phyloP scores from a whole-genome alignment of 2,113 vertebrate species.

The Dromas ardeola region DNA sequence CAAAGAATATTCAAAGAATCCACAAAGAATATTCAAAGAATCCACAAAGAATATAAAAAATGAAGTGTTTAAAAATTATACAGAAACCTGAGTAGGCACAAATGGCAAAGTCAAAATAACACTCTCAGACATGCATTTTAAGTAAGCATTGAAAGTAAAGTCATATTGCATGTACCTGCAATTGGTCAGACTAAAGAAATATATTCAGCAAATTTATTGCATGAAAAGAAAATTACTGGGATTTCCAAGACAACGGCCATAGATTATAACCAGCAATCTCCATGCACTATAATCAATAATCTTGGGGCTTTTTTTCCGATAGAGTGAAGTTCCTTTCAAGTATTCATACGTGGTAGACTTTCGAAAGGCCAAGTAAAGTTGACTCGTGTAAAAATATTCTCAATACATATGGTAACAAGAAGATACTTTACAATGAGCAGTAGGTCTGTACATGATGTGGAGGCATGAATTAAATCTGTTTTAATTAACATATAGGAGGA shows the following conservation, averaged over 20 bases:
- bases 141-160: neutral
- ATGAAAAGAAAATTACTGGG: neutral
- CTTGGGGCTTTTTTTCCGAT: neutral
- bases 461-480: neutral
- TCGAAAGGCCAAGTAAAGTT: neutral
- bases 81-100: neutral
- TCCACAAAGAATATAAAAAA: neutral
- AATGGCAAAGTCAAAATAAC: neutral
- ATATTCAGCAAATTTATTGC: neutral
- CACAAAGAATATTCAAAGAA: neutral
- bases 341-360: neutral
- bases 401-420: neutral
- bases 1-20: neutral
- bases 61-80: neutral
- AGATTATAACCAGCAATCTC: neutral
- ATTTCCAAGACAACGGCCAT: neutral
- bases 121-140: neutral
- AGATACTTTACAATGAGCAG: neutral
- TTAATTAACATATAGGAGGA: neutral
- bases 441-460: neutral
- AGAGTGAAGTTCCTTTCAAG: neutral
- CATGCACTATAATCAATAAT: neutral
- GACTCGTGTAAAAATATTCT: neutral
- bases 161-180: too few relatives aligned
- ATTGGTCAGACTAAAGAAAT: neutral